These are phyloP conservation scores for Chlorops oryzae DNA, from an alignment of 1,140 invertebrate genomes.

Conservation along the genomic window DNA sequence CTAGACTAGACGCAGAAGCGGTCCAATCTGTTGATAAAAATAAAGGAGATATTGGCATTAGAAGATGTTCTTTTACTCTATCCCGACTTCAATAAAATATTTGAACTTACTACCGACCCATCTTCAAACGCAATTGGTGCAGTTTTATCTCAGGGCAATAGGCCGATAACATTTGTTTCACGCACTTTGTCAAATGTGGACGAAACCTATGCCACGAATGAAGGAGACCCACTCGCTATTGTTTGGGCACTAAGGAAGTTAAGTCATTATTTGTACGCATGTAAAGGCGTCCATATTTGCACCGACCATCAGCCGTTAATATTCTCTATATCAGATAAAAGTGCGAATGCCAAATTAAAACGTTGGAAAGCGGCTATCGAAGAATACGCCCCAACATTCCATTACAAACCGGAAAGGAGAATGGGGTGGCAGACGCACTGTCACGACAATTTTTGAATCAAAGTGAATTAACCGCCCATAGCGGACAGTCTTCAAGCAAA, in stretches of 20 bases:
- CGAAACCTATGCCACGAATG: background rate
- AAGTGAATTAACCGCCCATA: conserved; percentile 12
- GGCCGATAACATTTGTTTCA: background rate
- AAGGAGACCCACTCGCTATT: conserved; percentile 47
- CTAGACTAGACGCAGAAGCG: too few species aligned
- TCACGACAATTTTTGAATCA: conserved; percentile 1
- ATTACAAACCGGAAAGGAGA: conserved; percentile 31
- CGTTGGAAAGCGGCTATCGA: conserved; percentile 45
- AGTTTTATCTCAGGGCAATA: background rate
- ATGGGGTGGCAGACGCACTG: background rate
- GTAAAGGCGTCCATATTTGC: conserved; percentile 44
- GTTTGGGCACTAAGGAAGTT: conserved; percentile 50
- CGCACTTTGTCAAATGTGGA: background rate
- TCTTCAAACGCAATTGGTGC: background rate
- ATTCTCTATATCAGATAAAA: conserved; percentile 47
- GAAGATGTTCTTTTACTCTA: background rate
- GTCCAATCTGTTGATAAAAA: too few species aligned
- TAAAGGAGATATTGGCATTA: too few species aligned
- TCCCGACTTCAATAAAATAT: background rate
- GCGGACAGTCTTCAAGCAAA: conserved; percentile 14
- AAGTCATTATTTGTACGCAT: conserved; percentile 46
- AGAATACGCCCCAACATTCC: conserved; percentile 34
- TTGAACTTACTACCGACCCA: background rate
- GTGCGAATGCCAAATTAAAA: conserved; percentile 46
- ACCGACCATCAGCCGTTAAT: conserved; percentile 51